Base-by-base conservation (phyloP, 1,140 invertebrate species). In the Heterodera carotae region DNA sequence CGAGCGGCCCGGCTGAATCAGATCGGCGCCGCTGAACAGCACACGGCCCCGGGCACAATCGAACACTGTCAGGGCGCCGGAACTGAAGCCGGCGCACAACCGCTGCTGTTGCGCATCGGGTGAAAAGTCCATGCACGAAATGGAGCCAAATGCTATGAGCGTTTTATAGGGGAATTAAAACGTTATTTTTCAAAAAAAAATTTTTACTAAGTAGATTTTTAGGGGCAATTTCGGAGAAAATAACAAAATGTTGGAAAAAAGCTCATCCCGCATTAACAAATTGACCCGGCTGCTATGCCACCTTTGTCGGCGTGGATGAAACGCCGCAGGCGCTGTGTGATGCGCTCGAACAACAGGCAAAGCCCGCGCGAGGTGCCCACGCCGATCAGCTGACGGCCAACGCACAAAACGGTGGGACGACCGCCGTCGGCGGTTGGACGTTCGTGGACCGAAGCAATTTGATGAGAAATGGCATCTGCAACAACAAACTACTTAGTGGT, bases 1-100 rank as follows among this genome's bases (percentile, higher is more conserved):
- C 64, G 83, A 83, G 25, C 78, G 81, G 8, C 84, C 83, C 22
- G 80, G 78, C 36, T 84, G 83, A 18, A 82, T 81, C 48, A 78
- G 70, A 64, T 82, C 81, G 33, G 60, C 33, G 22, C n/a, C 53
- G 22, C 75, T 33, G 34, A 79, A 39, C 29, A 82, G 53, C 27
- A 82, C 29, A 66, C 82, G 82, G 22, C 73, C n/a, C 33, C 60
- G 31, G 2, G 79, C 29, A 31, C 56, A 79, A 6, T 66, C 56
- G 36, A 83, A 81, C 53, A 82, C 69, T 12, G 53, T 25, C 29
- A 82, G 25, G 25, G 66, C 75, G 0, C 81, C 82, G 62, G 43
- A 59, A 43, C 75, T 75, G 67, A 69, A 82, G 25, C 82, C 79
- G 60, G 83, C 66, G 25, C 75, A 75, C 8, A 83, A 22, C 10